Conservation (phyloP, 2,888 invertebrate genomes). For the Sialis fuliginosa region DNA sequence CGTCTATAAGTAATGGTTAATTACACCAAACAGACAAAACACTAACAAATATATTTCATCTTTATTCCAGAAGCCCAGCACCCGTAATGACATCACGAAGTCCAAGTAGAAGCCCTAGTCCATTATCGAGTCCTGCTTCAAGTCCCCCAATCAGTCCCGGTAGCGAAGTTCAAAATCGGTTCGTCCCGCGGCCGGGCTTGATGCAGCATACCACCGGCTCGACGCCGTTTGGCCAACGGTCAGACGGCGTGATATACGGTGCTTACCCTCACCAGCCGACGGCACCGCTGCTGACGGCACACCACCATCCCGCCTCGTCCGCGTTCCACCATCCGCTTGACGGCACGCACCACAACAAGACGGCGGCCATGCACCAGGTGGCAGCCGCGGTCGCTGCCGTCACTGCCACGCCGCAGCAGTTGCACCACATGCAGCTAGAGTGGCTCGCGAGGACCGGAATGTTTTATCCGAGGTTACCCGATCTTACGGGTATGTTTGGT, state of each 20-base stretch:
- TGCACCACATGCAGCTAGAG: slow-evolving; percentile 70
- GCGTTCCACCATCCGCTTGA: slow-evolving; percentile 37
- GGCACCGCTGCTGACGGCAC: slow-evolving; percentile 32
- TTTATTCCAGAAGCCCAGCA: slow-evolving; percentile 24
- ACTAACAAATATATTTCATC: no score
- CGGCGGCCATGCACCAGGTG: slow-evolving; percentile 1
- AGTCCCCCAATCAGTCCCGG: slow-evolving; percentile 78
- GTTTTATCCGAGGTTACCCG: slow-evolving; percentile 78
- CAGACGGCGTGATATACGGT: not conserved
- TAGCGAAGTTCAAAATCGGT: slow-evolving; percentile 44
- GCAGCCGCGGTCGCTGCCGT: slow-evolving; percentile 25
- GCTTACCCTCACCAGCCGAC: slow-evolving; percentile 23
- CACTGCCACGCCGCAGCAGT: slow-evolving; percentile 28
- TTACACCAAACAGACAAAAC: no score
- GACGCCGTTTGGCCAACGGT: slow-evolving; percentile 2
- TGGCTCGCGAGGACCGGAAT: slow-evolving; percentile 85
- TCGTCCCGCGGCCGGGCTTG: slow-evolving; percentile 43
- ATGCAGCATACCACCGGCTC: slow-evolving; percentile 21
- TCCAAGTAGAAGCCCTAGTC: slow-evolving; percentile 19
- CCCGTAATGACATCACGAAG: slow-evolving; percentile 17
- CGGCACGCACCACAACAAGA: slow-evolving; percentile 20
- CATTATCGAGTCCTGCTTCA: slow-evolving; percentile 43
- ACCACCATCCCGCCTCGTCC: slow-evolving; percentile 29
- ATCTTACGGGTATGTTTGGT: slow-evolving; percentile 49
- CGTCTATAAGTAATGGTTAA: no score